Base-by-base conservation (phyloP, 2,888 invertebrate species). In the Diadromus collaris region DNA sequence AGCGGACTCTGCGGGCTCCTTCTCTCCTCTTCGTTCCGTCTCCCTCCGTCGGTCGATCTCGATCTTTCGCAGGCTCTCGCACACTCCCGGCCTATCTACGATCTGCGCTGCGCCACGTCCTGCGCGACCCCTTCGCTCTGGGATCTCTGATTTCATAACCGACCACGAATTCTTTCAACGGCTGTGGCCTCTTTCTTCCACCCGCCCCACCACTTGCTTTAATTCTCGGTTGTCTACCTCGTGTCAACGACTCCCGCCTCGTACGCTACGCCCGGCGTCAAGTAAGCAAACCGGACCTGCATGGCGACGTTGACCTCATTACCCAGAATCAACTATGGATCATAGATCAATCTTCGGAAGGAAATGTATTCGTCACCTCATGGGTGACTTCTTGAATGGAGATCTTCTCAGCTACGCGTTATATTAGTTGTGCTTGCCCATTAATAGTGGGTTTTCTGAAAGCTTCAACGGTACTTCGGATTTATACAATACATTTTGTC, bases 81-180 rank as follows among this genome's bases (percentile, higher is more conserved):
- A 61, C 38, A 29, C 67, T 68, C 65, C 32, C 38, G 44, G 68
- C 74, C 76, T 79, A 80, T 79, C 80, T 83, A 56, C 76, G 78
- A 81, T 83, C 82, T 78, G 68, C 72, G 44, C 51, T 21, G 51
- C 1, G 56, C 68, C 68, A 74, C 69, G 70, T 73, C 73, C 82
- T 69, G 73, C n/a, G 70, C 72, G 76, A 72, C 61, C 68, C 67
- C 58, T 70, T 54, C 65, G 41, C 29, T 64, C 32, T 48, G 56
- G 68, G 68, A 67, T 79, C 74, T 83, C 80, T 80, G 73, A 82
- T 84, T 84, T 82, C 82, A 80, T 82, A 81, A 83, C 78, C 73
- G 80, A 82, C 84, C 82, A 77, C 82, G 51, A 79, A 81, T 82
- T 83, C 71, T 83, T 83, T 83, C 69, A 69, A 74, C 61, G 78